Evolutionary conservation across 2,113 vertebrate genomes (phyloP), one percentile per base, ranked within the genome.

Genomic region (Nibea coibor): DNA sequence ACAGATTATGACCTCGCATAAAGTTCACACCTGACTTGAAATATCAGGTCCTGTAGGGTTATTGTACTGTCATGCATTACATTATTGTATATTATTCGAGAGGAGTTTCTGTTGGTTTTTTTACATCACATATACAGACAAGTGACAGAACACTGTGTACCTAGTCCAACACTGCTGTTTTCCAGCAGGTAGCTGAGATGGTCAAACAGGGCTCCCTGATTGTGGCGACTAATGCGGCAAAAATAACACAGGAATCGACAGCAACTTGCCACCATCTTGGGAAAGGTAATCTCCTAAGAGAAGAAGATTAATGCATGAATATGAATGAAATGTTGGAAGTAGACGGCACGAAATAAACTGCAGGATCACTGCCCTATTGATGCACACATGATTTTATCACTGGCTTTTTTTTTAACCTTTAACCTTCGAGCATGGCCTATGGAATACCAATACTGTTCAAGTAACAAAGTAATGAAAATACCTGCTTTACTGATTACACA

Each of bases 221-320:
- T 99, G 86, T 97, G 96, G 43, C 97, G 93, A 86, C 98, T 99
- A 88, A 99, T 99, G 72, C 97, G 97, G 89, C 98, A 98, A 93
- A 99, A 99, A 82, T 99, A 99, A 87, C 98, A 99, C 0, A 99
- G 95, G 90, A 99, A 99, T 73, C 97, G 96, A 93, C 98, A 99
- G 87, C 98, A 99, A 85, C 98, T 97, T 85, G 97, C 97, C 82
- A 99, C 97, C 98, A 99, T 98, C 94, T 97, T 99, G 15, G 98
- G 97, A 88, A 98, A 99, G 66, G 95, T 94, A 85, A 98, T 98
- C 93, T 98, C 97, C 97, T 98, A 26, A 47, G 3, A 54, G 17
- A 45, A 68, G 19, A 42, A 65, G 76, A 76, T 47, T 0, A 26
- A 66, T 26, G 7, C 22, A 68, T 15, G 8, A 20, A 20, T 16